A percentile compares a stretch with the other conserved stretches of the same genome.
These are phyloP conservation scores for Drosophila insularis DNA, from an alignment of 1,140 invertebrate species.

Conservation along the genomic window DNA sequence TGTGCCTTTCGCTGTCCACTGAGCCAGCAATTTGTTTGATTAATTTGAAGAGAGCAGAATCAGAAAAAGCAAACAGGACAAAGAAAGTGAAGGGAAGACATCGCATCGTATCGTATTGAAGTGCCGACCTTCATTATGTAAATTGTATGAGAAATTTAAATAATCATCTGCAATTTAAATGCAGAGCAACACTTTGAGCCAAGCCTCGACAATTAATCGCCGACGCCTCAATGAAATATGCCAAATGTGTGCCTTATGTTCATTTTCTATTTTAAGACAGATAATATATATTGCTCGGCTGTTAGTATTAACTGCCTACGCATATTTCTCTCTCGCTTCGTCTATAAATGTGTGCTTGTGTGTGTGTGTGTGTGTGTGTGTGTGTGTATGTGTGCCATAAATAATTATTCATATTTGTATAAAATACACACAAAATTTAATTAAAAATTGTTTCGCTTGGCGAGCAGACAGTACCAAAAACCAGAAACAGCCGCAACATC, in stretches of 20 bases:
- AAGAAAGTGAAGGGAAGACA: neutral
- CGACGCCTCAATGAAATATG: slow-evolving; percentile 58
- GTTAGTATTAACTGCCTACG: slow-evolving; percentile 69
- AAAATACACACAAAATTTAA: slow-evolving; percentile 80
- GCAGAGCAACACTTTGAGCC: slow-evolving; percentile 70
- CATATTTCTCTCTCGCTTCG: slow-evolving; percentile 32
- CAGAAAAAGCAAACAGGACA: neutral
- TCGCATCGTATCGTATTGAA: neutral
- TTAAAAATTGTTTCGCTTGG: slow-evolving; percentile 73
- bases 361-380: slow-evolving; percentile 18
- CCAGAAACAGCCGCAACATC: slow-evolving; percentile 21
- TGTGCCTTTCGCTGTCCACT: slow-evolving; percentile 37
- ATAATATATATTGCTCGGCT: slow-evolving; percentile 63
- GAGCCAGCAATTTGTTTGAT: slow-evolving; percentile 77
- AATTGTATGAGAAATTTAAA: slow-evolving; percentile 80
- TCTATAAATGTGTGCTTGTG: slow-evolving; percentile 8
- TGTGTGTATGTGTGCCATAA: slow-evolving; percentile 56
- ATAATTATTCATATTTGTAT: slow-evolving; percentile 81
- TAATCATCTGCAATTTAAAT: slow-evolving; percentile 81
- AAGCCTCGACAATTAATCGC: slow-evolving; percentile 73
- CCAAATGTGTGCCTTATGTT: slow-evolving; percentile 76
- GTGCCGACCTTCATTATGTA: slow-evolving; percentile 74
- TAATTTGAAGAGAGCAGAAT: slow-evolving; percentile 52
- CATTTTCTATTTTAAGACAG: slow-evolving; percentile 73
- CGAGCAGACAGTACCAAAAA: slow-evolving; percentile 30